Conservation (phyloP, 2,113 vertebrate species). For the Pluvianellus socialis region DNA sequence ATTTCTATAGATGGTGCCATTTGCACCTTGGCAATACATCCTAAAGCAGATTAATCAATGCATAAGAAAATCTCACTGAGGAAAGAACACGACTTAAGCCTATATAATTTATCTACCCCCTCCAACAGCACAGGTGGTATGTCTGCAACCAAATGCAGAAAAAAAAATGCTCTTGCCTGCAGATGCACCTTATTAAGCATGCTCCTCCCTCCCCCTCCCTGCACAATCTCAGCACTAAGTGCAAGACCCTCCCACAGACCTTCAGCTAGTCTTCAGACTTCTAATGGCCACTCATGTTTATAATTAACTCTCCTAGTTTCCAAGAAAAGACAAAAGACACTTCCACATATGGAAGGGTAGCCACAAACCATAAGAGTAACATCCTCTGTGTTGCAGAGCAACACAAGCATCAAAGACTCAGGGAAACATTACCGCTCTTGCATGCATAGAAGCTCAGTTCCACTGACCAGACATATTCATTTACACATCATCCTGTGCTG, state of each 20-base stretch:
- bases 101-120: neutral
- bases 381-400: neutral
- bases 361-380: neutral
- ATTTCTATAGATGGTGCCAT: neutral
- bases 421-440: neutral
- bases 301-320: neutral
- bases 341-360: neutral
- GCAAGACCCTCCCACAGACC: neutral
- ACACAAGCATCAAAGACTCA: neutral
- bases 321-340: neutral
- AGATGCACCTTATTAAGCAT: neutral
- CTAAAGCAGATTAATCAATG: neutral
- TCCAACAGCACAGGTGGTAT: neutral
- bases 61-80: neutral
- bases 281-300: neutral
- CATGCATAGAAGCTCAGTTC: fast-evolving
- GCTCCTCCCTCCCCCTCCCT: neutral
- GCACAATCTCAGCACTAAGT: neutral
- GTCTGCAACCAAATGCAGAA: neutral
- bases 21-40: neutral
- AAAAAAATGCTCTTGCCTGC: neutral
- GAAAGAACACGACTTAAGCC: neutral
- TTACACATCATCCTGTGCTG: neutral
- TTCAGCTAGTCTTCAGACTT: neutral
- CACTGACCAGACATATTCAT: neutral